Percentiles rank a stretch among this genome's conserved stretches.
phyloP scores from a whole-genome alignment of 2,113 vertebrate genomes.

The Corythaixoides concolor region DNA sequence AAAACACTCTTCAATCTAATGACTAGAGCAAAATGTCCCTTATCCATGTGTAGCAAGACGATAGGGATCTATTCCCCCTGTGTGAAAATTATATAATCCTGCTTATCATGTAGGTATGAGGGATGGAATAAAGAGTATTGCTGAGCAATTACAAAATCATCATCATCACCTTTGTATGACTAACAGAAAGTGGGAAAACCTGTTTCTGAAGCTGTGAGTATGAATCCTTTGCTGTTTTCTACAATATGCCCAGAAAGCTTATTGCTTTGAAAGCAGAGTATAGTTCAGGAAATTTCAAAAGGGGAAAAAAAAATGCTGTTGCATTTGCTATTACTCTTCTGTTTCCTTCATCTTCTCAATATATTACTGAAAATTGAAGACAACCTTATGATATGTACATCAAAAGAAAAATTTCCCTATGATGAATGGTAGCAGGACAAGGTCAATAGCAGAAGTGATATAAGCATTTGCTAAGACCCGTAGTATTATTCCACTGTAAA shows the following conservation, averaged over 20 bases:
- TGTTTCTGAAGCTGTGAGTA: neutral
- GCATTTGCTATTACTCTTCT: neutral
- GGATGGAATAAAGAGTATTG: neutral
- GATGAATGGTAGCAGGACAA: neutral
- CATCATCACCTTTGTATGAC: neutral
- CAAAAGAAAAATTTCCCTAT: neutral
- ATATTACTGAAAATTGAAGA: neutral
- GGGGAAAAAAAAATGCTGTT: neutral
- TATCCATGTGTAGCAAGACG: accelerated
- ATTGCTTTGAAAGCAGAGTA: neutral
- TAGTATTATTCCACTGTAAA: neutral
- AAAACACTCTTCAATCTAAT: neutral
- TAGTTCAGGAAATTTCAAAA: neutral
- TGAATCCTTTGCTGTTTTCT: neutral
- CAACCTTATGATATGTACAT: neutral
- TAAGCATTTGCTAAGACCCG: neutral
- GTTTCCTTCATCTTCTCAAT: neutral
- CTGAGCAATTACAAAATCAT: neutral
- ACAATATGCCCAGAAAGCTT: neutral
- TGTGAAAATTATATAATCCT: neutral
- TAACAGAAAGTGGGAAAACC: neutral
- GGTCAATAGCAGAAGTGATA: constrained; percentile 1
- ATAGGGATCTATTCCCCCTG: neutral
- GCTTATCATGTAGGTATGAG: neutral
- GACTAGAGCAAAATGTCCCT: neutral